Evolutionary conservation across 2,797 vertebrate genomes (phyloP), one percentile per base, ranked within the genome.

Genomic region (Botia almorhae): DNA sequence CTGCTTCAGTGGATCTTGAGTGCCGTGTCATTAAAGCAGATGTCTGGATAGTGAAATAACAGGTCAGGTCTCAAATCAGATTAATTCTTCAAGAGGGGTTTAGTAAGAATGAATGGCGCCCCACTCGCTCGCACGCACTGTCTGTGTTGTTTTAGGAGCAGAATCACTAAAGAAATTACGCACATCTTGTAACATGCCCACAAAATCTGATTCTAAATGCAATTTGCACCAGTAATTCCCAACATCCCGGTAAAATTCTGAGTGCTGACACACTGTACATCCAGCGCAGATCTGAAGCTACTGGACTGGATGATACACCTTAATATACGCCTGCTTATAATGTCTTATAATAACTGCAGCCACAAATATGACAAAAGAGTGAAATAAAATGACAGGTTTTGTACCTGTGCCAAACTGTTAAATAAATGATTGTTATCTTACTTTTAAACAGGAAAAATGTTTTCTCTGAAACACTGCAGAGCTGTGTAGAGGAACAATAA

Each of bases 81-180:
- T 63, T 63, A 23, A 60, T 60, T 17, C 23, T 63, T 63, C 26
- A 29, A 14, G 58, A 26, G 11, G 26, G 16, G 14, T 33, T 63
- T 63, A 63, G 26, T 29, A 63, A 1, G 26, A 33, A 29, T 33
- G 60, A 63, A 33, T 33, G 29, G 6, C 3, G 26, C 5, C 60
- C 26, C 26, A 63, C 23, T 61, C 23, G 14, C 58, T 7, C 58
- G 12, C 58, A 60, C 21, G 12, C 21, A 23, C 58, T 5, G 50
- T 61, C 23, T 14, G 21, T 13, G 26, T 63, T 63, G 60, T 33
- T 33, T 63, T 63, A 5, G 26, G 26, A 63, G 26, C 21, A 46
- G 58, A 60, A 13, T 63, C 60, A 63, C 60, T 63, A 33, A 63
- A 63, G 21, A 26, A 63, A 63, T 63, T 63, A 63, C 33, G 60